Evolutionary conservation across 2,888 invertebrate species (phyloP).

Genomic region (Lycocerus yunnanus): DNA sequence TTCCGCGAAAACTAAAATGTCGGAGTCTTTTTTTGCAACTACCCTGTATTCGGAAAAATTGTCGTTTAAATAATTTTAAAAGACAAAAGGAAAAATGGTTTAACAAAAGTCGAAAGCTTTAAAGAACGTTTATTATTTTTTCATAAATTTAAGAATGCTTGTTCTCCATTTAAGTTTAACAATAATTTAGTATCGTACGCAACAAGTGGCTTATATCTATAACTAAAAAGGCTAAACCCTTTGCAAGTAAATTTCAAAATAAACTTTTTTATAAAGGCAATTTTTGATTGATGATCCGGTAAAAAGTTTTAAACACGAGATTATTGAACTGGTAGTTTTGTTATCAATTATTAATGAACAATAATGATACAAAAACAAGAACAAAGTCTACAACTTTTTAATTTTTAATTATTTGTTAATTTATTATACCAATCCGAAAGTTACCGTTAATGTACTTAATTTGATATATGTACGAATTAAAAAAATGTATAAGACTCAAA

Average conservation of each 20-base stretch:
- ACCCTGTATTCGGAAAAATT: not conserved
- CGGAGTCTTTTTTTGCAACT: not conserved
- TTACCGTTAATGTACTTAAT: not conserved
- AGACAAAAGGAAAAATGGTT: not conserved
- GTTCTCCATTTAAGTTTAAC: conserved; percentile 8
- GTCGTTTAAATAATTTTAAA: not conserved
- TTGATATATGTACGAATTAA: not conserved
- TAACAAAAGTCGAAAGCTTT: not conserved
- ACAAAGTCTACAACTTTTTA: not conserved
- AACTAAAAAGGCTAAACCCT: conserved; percentile 7
- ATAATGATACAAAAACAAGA: not conserved
- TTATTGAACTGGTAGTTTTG: not conserved
- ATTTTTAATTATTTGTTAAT: not conserved
- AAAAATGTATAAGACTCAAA: not conserved
- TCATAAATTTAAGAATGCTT: conserved; percentile 2
- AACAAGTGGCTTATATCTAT: conserved; percentile 17
- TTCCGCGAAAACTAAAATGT: not conserved
- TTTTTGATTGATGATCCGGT: not conserved
- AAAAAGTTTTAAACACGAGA: not conserved
- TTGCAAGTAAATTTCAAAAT: not conserved
- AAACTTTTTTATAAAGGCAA: not conserved
- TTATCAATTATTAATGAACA: not conserved
- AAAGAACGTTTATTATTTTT: not conserved
- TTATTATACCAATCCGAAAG: not conserved
- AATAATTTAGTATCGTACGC: conserved; percentile 13